Evolutionary conservation across 92 coral and sea anemone genomes (phyloP).

Genomic region (Porites evermanni): DNA sequence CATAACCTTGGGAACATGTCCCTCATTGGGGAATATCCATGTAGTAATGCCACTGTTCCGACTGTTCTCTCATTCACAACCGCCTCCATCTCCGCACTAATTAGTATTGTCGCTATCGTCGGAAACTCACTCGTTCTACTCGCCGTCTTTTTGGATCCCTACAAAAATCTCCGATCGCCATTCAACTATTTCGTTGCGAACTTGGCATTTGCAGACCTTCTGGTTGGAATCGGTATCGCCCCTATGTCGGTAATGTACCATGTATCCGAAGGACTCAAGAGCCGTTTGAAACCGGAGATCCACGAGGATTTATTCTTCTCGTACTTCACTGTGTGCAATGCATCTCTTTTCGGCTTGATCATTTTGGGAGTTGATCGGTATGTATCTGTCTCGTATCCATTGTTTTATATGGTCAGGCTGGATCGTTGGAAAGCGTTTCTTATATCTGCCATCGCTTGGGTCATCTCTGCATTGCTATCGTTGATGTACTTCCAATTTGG

Average conservation of each 20-base stretch:
- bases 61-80: constrained; percentile 66
- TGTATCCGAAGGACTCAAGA: constrained; percentile 63
- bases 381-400: constrained; percentile 76
- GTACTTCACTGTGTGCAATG: constrained; percentile 80
- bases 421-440: constrained; percentile 54
- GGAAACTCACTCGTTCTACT: constrained; percentile 72
- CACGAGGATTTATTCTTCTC: constrained; percentile 59
- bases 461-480: constrained; percentile 71
- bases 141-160: constrained; percentile 73
- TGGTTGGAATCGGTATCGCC: constrained; percentile 67
- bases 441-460: constrained; percentile 71
- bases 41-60: constrained; percentile 69
- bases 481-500: constrained; percentile 79
- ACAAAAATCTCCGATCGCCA: constrained; percentile 77
- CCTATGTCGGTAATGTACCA: constrained; percentile 76
- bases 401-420: constrained; percentile 69
- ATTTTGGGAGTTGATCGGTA: constrained; percentile 86
- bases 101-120: constrained; percentile 53
- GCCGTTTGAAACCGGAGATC: neutral
- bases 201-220: constrained; percentile 73
- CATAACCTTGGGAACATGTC: constrained; percentile 45
- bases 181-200: constrained; percentile 81
- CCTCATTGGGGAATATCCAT: constrained; percentile 59
- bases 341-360: constrained; percentile 81
- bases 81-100: constrained; percentile 59